Conservation (phyloP, 2,888 invertebrate species). For the Prenolepis imparis region DNA sequence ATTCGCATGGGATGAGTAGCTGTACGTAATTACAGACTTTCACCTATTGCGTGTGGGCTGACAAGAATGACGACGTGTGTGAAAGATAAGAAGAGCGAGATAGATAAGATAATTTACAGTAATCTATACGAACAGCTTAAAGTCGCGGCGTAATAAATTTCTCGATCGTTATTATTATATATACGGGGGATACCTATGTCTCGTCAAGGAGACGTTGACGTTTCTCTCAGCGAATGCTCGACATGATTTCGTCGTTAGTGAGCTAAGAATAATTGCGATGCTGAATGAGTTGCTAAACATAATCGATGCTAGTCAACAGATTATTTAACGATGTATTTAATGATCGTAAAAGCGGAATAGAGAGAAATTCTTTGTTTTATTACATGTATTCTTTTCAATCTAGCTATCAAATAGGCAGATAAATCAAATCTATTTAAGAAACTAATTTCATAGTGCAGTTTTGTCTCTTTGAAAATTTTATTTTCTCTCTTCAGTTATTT, state of each 20-base stretch:
- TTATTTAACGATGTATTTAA: background rate
- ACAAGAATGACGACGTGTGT: slow-evolving; percentile 49
- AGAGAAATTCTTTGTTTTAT: slow-evolving; percentile 16
- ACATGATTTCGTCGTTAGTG: slow-evolving; percentile 69
- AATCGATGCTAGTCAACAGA: background rate
- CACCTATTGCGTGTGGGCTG: slow-evolving; percentile 47
- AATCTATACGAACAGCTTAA: slow-evolving; percentile 16
- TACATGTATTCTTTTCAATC: background rate
- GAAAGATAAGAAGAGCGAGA: slow-evolving; percentile 40
- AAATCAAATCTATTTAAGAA: slow-evolving; percentile 15
- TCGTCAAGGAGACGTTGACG: slow-evolving; percentile 25
- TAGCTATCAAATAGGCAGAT: background rate
- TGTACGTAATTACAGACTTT: slow-evolving; percentile 48
- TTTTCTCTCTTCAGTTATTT: background rate
- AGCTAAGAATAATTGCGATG: slow-evolving; percentile 18
- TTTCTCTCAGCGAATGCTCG: slow-evolving; percentile 37
- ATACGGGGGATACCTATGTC: slow-evolving; percentile 2
- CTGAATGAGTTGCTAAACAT: slow-evolving; percentile 25
- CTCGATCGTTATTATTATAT: slow-evolving; percentile 40
- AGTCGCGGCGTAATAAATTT: slow-evolving; percentile 40
- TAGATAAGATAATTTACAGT: slow-evolving; percentile 52
- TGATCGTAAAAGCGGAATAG: background rate
- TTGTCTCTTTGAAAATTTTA: background rate
- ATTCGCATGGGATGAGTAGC: slow-evolving; percentile 15
- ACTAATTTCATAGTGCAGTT: background rate